Evolutionary conservation across 2,888 invertebrate species (phyloP).

Genomic region (Epinotia nisella): DNA sequence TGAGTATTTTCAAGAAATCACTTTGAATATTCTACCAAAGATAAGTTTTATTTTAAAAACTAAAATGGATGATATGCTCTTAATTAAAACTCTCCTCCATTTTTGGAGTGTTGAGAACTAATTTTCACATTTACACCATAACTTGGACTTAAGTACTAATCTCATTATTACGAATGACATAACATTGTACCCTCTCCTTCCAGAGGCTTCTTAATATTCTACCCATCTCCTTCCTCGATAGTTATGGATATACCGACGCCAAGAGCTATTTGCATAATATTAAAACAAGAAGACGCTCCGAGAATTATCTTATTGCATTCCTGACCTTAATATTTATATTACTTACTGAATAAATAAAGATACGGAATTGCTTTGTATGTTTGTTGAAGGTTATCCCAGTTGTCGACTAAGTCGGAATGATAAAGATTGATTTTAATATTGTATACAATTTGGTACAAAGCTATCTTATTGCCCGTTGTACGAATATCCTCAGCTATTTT

Average conservation of each 20-base stretch:
- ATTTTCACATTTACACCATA: slow-evolving; percentile 1
- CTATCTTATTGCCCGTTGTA: no score
- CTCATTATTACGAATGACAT: slow-evolving; percentile 31
- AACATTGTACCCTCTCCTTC: slow-evolving; percentile 17
- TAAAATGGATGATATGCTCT: background rate
- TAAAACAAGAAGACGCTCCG: slow-evolving; percentile 36
- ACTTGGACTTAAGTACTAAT: slow-evolving; percentile 5
- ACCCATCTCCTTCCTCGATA: slow-evolving; percentile 13
- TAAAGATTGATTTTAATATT: background rate
- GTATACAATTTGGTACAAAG: no score
- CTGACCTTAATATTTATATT: slow-evolving; percentile 24
- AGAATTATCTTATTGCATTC: slow-evolving; percentile 40
- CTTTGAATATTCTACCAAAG: no score
- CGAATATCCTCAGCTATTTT: no score
- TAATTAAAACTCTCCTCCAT: background rate
- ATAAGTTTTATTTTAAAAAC: no score
- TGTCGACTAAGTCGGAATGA: background rate
- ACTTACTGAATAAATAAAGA: slow-evolving; percentile 6
- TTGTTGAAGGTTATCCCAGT: background rate
- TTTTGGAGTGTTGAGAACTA: background rate
- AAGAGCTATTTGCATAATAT: slow-evolving; percentile 42
- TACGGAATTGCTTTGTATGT: background rate
- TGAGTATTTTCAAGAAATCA: no score
- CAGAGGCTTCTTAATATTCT: slow-evolving; percentile 38
- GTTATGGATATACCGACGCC: slow-evolving; percentile 38